Evolutionary conservation across 1,140 invertebrate genomes (phyloP).

Genomic region (Drosophila orena): DNA sequence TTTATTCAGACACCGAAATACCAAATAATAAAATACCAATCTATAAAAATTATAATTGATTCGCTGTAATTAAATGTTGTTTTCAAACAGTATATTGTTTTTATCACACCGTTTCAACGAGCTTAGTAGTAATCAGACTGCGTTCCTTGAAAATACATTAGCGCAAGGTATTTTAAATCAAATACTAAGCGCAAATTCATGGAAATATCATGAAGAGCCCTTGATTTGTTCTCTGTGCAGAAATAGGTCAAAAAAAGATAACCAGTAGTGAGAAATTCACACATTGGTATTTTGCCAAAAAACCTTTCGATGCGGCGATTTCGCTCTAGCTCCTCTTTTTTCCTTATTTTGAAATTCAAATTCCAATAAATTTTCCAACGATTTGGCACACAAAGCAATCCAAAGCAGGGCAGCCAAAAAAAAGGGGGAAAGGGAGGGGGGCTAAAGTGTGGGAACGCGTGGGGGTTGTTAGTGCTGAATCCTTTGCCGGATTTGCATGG

Average conservation of each 20-base stretch:
- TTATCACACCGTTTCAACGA: too few relatives aligned
- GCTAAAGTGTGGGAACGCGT: slow-evolving; percentile 17
- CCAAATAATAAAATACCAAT: too few relatives aligned
- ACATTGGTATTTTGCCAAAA: slow-evolving; percentile 76
- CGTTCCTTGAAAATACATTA: too few relatives aligned
- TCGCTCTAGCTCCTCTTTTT: slow-evolving; percentile 23
- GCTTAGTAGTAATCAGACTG: background rate
- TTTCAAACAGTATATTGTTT: too few relatives aligned
- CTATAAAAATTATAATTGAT: too few relatives aligned
- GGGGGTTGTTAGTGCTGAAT: slow-evolving; percentile 41
- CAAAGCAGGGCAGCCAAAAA: slow-evolving; percentile 16
- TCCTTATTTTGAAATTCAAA: slow-evolving; percentile 78
- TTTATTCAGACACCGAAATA: too few relatives aligned
- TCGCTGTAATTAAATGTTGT: too few relatives aligned
- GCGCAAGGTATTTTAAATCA: too few relatives aligned
- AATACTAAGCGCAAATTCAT: too few relatives aligned
- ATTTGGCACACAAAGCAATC: slow-evolving; percentile 77
- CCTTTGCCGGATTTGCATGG: slow-evolving; percentile 61
- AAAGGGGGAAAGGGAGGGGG: background rate
- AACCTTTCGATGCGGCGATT: slow-evolving; percentile 72
- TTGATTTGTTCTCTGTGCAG: slow-evolving; percentile 7
- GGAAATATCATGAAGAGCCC: too few relatives aligned
- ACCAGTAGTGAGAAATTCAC: slow-evolving; percentile 32
- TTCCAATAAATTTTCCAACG: slow-evolving; percentile 82
- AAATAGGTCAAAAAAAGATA: background rate